Conservation (phyloP, 2,113 vertebrate species). For the Phrynosoma blainvillii region DNA sequence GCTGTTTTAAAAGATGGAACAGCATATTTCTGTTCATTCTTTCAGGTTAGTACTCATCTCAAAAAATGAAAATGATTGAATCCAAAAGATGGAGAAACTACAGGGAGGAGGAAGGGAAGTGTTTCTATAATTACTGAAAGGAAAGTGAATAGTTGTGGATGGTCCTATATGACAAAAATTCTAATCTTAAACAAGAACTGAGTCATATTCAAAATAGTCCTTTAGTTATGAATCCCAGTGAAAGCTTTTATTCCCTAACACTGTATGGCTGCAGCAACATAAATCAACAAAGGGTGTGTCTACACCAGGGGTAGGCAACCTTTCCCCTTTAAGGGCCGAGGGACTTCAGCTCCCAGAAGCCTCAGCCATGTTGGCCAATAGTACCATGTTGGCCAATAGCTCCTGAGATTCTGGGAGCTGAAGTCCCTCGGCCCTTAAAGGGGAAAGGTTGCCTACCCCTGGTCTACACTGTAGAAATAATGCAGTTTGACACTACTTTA, state of each 20-base stretch:
- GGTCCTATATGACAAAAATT: background rate
- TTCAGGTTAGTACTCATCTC: background rate
- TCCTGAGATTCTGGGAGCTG: too few relatives aligned
- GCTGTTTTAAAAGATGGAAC: conserved; percentile 21
- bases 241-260: background rate
- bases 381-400: too few relatives aligned
- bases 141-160: background rate
- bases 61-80: background rate
- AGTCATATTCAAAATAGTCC: background rate
- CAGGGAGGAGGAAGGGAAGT: background rate
- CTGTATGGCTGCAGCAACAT: background rate
- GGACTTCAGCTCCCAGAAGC: too few relatives aligned
- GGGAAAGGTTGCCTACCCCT: too few relatives aligned
- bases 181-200: background rate
- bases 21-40: background rate
- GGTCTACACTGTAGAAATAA: too few relatives aligned
- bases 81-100: background rate
- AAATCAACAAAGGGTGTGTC: too few relatives aligned
- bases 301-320: too few relatives aligned
- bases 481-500: too few relatives aligned
- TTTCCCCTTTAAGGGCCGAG: too few relatives aligned
- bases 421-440: too few relatives aligned
- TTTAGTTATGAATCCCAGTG: background rate
- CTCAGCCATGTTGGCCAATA: too few relatives aligned
- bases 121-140: background rate